Percentiles rank a stretch among this genome's conserved stretches.
Evolutionary conservation across 1,140 invertebrate species (phyloP).

Genomic region (Heliothis virescens): DNA sequence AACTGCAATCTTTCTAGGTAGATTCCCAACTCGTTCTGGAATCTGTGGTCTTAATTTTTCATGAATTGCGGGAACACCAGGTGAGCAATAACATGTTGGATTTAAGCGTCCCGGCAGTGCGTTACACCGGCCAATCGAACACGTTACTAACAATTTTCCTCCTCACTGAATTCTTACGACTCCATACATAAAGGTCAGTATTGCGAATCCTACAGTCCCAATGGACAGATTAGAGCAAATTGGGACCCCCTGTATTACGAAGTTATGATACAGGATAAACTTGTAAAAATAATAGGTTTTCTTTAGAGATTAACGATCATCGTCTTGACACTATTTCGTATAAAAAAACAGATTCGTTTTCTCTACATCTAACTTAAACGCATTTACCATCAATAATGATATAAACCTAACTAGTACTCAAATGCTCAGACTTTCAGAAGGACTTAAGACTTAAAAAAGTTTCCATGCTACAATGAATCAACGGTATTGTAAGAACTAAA

Average conservation of each 20-base stretch:
- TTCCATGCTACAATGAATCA: no score
- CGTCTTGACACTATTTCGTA: no score
- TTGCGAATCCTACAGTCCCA: conserved; percentile 1
- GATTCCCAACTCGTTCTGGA: conserved; percentile 18
- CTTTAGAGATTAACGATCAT: no score
- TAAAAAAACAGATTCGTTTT: no score
- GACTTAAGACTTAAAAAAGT: no score
- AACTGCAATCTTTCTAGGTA: background rate
- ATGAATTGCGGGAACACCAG: conserved; percentile 10
- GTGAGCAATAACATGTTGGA: conserved; percentile 3
- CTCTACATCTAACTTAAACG: no score
- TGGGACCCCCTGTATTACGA: conserved; percentile 23
- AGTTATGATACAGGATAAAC: conserved; percentile 27
- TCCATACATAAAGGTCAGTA: conserved; percentile 8
- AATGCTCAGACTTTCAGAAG: no score
- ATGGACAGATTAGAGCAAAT: conserved; percentile 25
- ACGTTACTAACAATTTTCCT: conserved; percentile 33
- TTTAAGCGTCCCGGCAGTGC: background rate
- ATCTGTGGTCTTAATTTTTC: conserved; percentile 24
- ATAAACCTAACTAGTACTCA: no score
- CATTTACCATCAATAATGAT: no score
- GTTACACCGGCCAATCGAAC: conserved; percentile 25
- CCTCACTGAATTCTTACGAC: conserved; percentile 14
- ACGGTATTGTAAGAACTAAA: no score
- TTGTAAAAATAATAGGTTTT: conserved; percentile 8